Conservation (phyloP, 2,888 invertebrate species). For the Frankliniella intonsa region DNA sequence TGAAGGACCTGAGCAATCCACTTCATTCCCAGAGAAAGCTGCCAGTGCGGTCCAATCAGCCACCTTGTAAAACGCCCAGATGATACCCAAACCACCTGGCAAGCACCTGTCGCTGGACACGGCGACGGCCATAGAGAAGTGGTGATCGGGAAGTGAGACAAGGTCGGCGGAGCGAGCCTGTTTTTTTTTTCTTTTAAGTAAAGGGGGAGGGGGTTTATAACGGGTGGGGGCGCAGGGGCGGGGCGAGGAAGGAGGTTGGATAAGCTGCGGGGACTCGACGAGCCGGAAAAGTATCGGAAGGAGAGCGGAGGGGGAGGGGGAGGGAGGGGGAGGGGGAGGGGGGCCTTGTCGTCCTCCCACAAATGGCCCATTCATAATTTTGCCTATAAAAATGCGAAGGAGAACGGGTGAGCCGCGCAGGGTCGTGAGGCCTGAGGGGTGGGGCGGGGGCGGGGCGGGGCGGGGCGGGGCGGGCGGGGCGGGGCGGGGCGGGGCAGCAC, state of each 20-base stretch:
- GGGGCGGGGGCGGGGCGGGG: not conserved
- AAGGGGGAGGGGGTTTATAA: too few relatives aligned
- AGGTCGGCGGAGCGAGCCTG: too few relatives aligned
- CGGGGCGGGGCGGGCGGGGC: not conserved
- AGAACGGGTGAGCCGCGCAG: conserved; percentile 1
- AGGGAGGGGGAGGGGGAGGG: not conserved
- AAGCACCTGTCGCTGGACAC: too few relatives aligned
- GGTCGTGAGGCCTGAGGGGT: not conserved
- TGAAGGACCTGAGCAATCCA: too few relatives aligned
- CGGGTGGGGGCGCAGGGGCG: too few relatives aligned
- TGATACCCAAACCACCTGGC: too few relatives aligned
- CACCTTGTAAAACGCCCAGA: too few relatives aligned
- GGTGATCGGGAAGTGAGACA: too few relatives aligned
- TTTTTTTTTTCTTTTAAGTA: too few relatives aligned
- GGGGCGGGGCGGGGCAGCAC: not conserved
- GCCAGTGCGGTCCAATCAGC: too few relatives aligned
- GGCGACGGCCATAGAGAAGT: too few relatives aligned
- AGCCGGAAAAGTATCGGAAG: conserved; percentile 26
- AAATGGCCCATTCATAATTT: conserved; percentile 27
- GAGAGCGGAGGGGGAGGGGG: not conserved
- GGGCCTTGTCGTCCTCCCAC: conserved; percentile 10
- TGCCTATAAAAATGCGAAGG: conserved; percentile 24
- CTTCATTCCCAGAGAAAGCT: too few relatives aligned
- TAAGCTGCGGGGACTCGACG: not conserved
- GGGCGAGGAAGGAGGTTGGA: not conserved